Evolutionary conservation across 1,140 invertebrate species (phyloP).

Genomic region (Platyura marginata): DNA sequence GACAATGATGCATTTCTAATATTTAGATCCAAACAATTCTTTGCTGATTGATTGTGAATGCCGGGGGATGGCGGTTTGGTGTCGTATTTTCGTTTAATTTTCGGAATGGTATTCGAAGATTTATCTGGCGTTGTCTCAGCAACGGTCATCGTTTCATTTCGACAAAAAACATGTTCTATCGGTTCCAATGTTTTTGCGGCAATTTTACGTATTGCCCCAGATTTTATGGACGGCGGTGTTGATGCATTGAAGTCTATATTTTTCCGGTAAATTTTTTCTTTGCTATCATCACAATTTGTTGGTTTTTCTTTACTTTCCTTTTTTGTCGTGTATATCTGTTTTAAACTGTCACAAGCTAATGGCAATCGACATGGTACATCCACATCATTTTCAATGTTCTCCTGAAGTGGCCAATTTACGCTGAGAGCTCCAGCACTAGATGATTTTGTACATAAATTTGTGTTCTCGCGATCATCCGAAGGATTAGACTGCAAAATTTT

Average conservation of each 20-base stretch:
- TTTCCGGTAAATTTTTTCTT: background rate
- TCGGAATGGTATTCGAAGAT: slow-evolving; percentile 14
- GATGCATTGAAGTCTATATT: background rate
- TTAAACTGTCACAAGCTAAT: background rate
- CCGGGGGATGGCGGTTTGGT: slow-evolving; percentile 13
- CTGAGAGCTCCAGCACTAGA: background rate
- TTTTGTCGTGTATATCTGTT: background rate
- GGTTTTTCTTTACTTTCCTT: background rate
- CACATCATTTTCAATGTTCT: no score
- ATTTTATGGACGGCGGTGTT: background rate
- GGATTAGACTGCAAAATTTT: background rate
- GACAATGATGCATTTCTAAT: background rate
- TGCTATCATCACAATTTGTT: background rate
- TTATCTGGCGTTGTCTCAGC: slow-evolving; percentile 10
- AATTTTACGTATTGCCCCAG: background rate
- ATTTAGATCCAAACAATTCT: background rate
- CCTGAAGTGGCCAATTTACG: background rate
- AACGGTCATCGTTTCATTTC: background rate
- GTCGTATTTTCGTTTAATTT: slow-evolving; percentile 15
- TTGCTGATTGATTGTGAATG: background rate
- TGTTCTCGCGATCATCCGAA: background rate
- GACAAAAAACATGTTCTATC: background rate
- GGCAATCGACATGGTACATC: background rate
- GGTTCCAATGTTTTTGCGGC: background rate
- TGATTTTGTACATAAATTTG: background rate